Percentiles rank a stretch among this genome's conserved stretches.
Evolutionary conservation across 2,797 vertebrate species (phyloP).

Genomic region (Mionectes olivaceus): DNA sequence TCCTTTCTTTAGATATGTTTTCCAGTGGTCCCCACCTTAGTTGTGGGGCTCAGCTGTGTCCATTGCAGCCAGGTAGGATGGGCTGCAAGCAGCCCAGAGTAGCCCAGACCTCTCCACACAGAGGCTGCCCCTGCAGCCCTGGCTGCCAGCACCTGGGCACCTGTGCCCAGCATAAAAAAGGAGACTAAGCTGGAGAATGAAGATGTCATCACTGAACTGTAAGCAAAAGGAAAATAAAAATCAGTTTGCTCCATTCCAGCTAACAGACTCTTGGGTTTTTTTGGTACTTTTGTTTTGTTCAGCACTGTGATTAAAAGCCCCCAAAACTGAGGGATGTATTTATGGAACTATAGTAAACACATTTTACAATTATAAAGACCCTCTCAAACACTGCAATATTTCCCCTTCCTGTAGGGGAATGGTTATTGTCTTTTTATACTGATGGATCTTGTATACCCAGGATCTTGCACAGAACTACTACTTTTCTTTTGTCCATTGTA

Average conservation of each 20-base stretch:
- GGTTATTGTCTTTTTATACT: neutral
- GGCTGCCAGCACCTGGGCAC: rapidly evolving
- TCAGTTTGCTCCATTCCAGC: rapidly evolving
- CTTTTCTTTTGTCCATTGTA: neutral
- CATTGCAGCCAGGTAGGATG: rapidly evolving
- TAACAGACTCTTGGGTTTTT: rapidly evolving
- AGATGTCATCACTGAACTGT: neutral
- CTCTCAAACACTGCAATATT: neutral
- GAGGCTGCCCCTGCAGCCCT: neutral
- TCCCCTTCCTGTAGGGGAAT: neutral
- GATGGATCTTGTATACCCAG: neutral
- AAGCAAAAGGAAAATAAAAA: neutral
- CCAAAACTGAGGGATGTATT: neutral
- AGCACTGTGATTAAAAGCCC: rapidly evolving
- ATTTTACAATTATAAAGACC: neutral
- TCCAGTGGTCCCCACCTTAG: neutral
- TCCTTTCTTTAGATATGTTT: neutral
- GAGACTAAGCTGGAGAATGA: neutral
- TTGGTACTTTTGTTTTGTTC: neutral
- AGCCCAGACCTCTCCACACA: neutral
- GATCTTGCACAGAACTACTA: neutral
- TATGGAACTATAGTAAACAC: neutral
- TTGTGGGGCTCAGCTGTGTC: neutral
- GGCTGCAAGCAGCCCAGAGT: rapidly evolving
- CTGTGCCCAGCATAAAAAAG: neutral